Percentiles rank a stretch among this genome's conserved stretches.
These are phyloP conservation scores for Thalpophila matura DNA, from an alignment of 2,888 invertebrate species.

Conservation along the genomic window DNA sequence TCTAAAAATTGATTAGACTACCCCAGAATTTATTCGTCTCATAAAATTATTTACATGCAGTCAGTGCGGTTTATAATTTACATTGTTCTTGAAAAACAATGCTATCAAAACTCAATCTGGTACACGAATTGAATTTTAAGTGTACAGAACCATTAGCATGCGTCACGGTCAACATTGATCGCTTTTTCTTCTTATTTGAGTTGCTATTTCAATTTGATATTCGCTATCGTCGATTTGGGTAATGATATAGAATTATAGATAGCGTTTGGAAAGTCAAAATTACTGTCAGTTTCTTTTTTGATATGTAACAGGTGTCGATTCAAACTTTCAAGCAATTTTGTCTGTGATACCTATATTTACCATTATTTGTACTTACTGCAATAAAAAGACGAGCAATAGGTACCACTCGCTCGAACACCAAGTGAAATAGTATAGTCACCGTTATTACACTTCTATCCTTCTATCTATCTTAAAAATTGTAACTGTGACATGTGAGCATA, in stretches of 20 bases:
- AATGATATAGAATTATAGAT: slow-evolving; percentile 58
- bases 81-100: slow-evolving; percentile 49
- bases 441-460: too few species aligned
- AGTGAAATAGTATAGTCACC: too few species aligned
- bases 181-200: slow-evolving; percentile 36
- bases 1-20: too few species aligned
- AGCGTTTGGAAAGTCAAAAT: slow-evolving; percentile 55
- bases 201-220: slow-evolving; percentile 44
- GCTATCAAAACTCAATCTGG: slow-evolving; percentile 49
- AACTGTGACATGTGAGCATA: too few species aligned
- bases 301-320: slow-evolving; percentile 27
- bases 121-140: slow-evolving; percentile 39
- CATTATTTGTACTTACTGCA: not conserved
- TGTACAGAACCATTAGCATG: slow-evolving; percentile 31
- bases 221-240: slow-evolving; percentile 51
- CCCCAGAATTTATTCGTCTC: slow-evolving; percentile 24
- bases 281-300: slow-evolving; percentile 39
- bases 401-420: too few species aligned
- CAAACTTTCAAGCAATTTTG: slow-evolving; percentile 43
- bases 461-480: too few species aligned
- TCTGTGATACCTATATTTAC: not conserved
- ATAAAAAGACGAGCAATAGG: not conserved
- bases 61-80: slow-evolving; percentile 52
- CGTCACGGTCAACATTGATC: slow-evolving; percentile 12
- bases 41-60: slow-evolving; percentile 40